Evolutionary conservation across 2,888 invertebrate species (phyloP).

Genomic region (Drosophila emarginata): DNA sequence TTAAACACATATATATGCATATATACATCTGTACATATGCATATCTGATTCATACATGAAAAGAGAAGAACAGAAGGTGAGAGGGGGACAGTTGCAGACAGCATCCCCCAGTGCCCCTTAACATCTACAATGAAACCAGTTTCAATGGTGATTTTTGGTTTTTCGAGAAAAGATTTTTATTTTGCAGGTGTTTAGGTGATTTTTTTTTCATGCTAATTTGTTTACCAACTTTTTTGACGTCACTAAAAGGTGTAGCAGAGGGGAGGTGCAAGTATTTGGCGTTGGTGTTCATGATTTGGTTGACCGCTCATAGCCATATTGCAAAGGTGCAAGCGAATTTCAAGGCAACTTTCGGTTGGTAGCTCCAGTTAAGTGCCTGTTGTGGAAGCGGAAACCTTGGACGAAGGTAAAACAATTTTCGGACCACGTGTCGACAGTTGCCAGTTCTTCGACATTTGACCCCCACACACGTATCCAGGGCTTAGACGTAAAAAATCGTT

Average conservation of each 20-base stretch:
- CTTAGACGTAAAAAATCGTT: background rate
- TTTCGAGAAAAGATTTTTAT: constrained; percentile 18
- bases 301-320: constrained; percentile 36
- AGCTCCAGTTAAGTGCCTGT: constrained; percentile 38
- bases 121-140: constrained; percentile 28
- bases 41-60: background rate
- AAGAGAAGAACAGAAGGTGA: background rate
- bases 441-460: constrained; percentile 41
- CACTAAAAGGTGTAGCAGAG: constrained; percentile 2
- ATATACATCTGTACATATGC: background rate
- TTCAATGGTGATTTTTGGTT: constrained; percentile 31
- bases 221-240: constrained; percentile 24
- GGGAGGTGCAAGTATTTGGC: constrained; percentile 4
- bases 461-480: constrained; percentile 12
- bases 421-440: constrained; percentile 11
- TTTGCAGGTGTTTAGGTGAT: constrained; percentile 36
- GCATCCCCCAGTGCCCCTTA: background rate
- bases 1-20: background rate
- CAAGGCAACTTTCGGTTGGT: constrained; percentile 41
- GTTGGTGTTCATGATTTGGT: constrained; percentile 24
- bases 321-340: constrained; percentile 9
- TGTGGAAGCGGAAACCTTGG: constrained; percentile 42
- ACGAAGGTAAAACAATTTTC: constrained; percentile 1
- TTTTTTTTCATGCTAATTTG: constrained; percentile 29
- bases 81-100: background rate